Evolutionary conservation across 1,140 invertebrate species (phyloP), one percentile per base, ranked within the genome.

Genomic region (Drosophila trapezifrons): DNA sequence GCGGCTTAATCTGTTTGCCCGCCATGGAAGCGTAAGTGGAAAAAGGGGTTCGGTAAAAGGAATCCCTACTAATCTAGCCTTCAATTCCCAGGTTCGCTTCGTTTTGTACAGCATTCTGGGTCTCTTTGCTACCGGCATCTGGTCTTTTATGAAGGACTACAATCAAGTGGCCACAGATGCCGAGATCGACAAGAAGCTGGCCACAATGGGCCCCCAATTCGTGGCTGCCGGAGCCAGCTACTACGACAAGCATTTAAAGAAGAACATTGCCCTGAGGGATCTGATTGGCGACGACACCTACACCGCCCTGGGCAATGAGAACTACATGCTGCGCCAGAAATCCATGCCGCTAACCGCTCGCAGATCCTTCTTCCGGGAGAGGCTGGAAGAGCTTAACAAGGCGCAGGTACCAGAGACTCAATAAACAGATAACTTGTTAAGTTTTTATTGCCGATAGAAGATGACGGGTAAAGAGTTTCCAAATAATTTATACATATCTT

Each of bases 211-310:
- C 27, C 87, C 92, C 9, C 42, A 83, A 32, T 97, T 95, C 91
- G 91, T 95, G 8, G 92, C 95, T 86, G 96, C 96, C 38, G 96
- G 96, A 10, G 93, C 95, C 37, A 94, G 96, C 85, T 97, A 94
- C 92, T 97, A 97, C 91, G 93, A 94, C 32, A 96, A 97, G 92
- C 90, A 95, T 12, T 81, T 96, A 43, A 92, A 94, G 70, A 94
- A 95, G 83, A 97, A 98, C 90, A 94, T 94, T 69, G 96, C 96
- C 0, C 79, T 97, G 15, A 91, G 96, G 74, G 90, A 92, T 45
- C 83, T 97, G 4, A 92, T 97, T 89, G 93, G 94, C 15, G 91
- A 94, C 90, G 92, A 92, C 27, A 87, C 92, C 45, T 97, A 94
- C 78, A 95, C 95, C 9, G 92, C 92, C 17, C 84, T 93, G 49